Conservation (phyloP, 2,888 invertebrate species). For the Mythimna albipuncta region DNA sequence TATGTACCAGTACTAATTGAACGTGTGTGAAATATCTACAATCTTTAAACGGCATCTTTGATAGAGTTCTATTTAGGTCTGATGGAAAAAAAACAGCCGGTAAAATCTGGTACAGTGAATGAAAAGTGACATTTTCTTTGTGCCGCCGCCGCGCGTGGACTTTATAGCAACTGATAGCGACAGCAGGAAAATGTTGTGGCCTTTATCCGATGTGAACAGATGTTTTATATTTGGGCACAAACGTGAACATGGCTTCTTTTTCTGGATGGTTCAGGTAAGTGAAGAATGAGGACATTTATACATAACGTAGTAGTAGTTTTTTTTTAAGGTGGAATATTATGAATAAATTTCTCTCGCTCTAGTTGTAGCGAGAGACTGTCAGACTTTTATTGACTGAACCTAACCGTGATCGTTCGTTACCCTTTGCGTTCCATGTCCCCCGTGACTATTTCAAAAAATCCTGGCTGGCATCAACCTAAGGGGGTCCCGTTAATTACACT, state of each 20-base stretch:
- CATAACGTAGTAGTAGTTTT: background rate
- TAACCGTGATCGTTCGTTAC: too few relatives aligned
- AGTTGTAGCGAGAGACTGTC: too few relatives aligned
- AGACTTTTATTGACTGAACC: too few relatives aligned
- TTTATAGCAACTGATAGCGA: constrained; percentile 49
- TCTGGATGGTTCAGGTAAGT: background rate
- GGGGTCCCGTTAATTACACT: too few relatives aligned
- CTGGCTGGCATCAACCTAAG: too few relatives aligned
- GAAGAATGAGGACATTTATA: background rate
- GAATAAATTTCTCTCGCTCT: too few relatives aligned
- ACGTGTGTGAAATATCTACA: constrained; percentile 27
- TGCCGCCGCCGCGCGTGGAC: background rate
- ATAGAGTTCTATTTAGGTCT: constrained; percentile 29
- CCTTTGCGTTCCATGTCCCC: too few relatives aligned
- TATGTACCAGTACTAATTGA: constrained; percentile 54
- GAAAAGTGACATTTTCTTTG: constrained; percentile 42
- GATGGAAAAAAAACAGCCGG: constrained; percentile 1
- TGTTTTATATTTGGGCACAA: constrained; percentile 32
- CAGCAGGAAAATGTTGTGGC: constrained; percentile 30
- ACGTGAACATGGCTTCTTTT: constrained; percentile 3
- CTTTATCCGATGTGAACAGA: constrained; percentile 28
- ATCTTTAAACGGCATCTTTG: constrained; percentile 21
- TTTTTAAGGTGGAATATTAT: too few relatives aligned
- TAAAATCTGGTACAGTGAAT: constrained; percentile 34
- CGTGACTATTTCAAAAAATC: too few relatives aligned